phyloP scores from a whole-genome alignment of 1,140 invertebrate species.

The Brachionus koreanus region DNA sequence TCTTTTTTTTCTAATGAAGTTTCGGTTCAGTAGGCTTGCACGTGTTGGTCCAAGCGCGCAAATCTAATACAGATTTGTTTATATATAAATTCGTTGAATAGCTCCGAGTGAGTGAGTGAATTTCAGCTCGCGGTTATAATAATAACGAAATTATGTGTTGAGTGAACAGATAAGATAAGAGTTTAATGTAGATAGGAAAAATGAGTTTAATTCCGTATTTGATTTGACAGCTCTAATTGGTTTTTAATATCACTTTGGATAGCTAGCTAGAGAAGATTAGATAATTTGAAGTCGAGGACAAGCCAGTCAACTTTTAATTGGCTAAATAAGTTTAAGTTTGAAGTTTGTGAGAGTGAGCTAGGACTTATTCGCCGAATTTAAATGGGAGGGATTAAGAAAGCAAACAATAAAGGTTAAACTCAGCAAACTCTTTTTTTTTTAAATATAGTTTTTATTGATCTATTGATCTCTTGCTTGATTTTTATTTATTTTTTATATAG shows the following conservation, averaged over 20 bases:
- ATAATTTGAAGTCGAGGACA: not conserved
- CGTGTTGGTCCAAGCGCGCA: not conserved
- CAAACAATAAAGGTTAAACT: slow-evolving; percentile 23
- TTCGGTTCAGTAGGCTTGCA: not conserved
- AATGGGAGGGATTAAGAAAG: not conserved
- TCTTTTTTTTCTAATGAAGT: not conserved
- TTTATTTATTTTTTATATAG: not conserved
- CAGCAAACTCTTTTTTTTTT: not conserved
- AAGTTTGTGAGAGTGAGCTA: not conserved
- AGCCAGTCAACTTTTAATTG: not conserved
- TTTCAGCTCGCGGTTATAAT: not conserved
- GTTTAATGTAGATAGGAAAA: not conserved
- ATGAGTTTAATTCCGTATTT: not conserved
- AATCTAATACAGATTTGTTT: slow-evolving; percentile 1
- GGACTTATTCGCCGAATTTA: not conserved
- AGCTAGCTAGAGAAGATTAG: not conserved
- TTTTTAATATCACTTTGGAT: not conserved
- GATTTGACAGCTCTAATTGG: not conserved
- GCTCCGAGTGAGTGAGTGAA: not conserved
- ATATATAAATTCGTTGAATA: not conserved
- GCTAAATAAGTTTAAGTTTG: not conserved
- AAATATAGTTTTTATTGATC: slow-evolving; percentile 7
- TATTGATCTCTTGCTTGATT: slow-evolving; percentile 3
- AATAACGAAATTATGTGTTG: slow-evolving; percentile 12
- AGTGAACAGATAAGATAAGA: not conserved